Base-by-base conservation (phyloP, 2,888 invertebrate species). In the Cataglyphis rosenhaueri region DNA sequence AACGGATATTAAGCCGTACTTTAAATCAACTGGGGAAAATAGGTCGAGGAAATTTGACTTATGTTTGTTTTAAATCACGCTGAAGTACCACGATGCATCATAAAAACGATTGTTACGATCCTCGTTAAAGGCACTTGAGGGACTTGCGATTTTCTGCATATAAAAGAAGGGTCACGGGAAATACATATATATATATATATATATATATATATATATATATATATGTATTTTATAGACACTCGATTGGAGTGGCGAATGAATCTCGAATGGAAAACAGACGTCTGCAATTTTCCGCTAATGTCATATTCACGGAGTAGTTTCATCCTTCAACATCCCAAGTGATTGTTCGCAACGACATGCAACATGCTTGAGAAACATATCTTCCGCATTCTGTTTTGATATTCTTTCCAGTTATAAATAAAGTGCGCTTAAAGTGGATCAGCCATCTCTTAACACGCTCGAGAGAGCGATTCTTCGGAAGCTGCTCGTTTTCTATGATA, bases 401-500 rank as follows among this genome's bases (percentile, higher is more conserved):
- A 68, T 55, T 41, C 41, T 18, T 44, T 70, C 4, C 68, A 25
- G 44, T 71, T 59, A 70, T 57, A 78, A 71, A 61, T 73, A 79
- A 79, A 73, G 32, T 18, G 21, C 12, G 25, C 73, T 79, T 71
- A 59, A 79, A 79, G n/a, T 73, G 41, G 18, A 79, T 32, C 74
- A 29, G 35, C 35, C 55, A 15, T 21, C 59, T 21, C 32, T 79
- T n/a, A 71, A 15, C 29, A 18, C 10, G 25, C 44, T 44, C 9
- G 21, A 41, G 32, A 29, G 38, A 57, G 35, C 32, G 65, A 57
- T 57, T 52, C 64, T 83, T 59, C 29, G 52, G 41, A 32, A 55
- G 32, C 68, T 81, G 85, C 85, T 59, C 35, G 65, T 25, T 59
- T 55, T 35, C 35, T 70, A 44, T 35, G 62, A 61, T 71, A 82